phyloP scores from a whole-genome alignment of 2,888 invertebrate genomes.

The Eupithecia subfuscata region DNA sequence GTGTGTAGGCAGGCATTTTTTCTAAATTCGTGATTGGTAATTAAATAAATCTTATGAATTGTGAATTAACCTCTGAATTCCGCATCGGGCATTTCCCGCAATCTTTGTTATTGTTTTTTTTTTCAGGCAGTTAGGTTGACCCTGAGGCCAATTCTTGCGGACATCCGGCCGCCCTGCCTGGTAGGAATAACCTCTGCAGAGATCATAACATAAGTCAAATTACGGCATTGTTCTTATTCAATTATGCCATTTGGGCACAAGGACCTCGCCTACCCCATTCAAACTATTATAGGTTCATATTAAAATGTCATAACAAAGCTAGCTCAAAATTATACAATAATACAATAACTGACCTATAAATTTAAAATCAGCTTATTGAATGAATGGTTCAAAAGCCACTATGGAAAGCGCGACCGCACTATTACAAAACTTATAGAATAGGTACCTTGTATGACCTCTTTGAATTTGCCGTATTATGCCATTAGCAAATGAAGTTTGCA shows the following conservation, averaged over 20 bases:
- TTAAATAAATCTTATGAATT: not conserved
- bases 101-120: not conserved
- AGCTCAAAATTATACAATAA: conserved; percentile 31
- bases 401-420: conserved; percentile 20
- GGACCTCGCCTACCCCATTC: conserved; percentile 26
- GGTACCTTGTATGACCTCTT: conserved; percentile 48
- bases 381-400: conserved; percentile 28
- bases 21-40: not conserved
- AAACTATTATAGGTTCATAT: conserved; percentile 22
- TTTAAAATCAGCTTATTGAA: conserved; percentile 37
- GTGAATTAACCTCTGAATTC: not conserved
- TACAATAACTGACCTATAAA: conserved; percentile 24
- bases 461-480: conserved; percentile 55
- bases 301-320: conserved; percentile 26
- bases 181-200: conserved; percentile 5
- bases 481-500: conserved; percentile 56
- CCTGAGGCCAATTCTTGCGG: not conserved
- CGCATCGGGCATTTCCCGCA: not conserved
- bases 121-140: not conserved
- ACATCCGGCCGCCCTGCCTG: not conserved
- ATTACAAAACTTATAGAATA: conserved; percentile 50
- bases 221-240: conserved; percentile 13
- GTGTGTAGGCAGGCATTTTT: not conserved
- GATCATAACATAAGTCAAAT: conserved; percentile 6
- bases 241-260: conserved; percentile 25